These are phyloP conservation scores for Branchinecta lindahli DNA, from an alignment of 1,140 invertebrate genomes.

Conservation along the genomic window DNA sequence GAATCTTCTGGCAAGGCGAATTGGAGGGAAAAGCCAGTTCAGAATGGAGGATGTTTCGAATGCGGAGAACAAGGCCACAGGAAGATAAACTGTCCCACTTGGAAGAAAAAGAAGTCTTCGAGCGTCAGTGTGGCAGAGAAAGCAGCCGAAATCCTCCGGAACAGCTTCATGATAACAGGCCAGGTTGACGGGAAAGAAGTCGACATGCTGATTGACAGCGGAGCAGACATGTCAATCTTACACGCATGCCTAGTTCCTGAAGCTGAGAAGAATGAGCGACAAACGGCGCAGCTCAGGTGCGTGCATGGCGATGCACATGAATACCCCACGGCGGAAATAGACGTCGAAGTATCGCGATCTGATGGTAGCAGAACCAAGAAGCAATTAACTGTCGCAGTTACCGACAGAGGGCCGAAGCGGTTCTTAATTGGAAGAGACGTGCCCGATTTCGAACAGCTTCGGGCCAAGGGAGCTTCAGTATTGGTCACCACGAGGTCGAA, in stretches of 20 bases:
- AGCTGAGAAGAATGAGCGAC: neutral
- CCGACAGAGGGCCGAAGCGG: neutral
- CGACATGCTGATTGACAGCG: neutral
- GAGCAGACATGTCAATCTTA: neutral
- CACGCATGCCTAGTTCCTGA: neutral
- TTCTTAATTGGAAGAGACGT: neutral
- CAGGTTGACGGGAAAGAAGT: neutral
- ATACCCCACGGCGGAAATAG: neutral
- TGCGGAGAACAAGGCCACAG: neutral
- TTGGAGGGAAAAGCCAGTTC: neutral
- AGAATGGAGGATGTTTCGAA: neutral
- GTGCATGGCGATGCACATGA: slow-evolving; percentile 7
- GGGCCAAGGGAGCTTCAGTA: neutral
- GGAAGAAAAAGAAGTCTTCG: neutral
- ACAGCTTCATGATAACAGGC: neutral
- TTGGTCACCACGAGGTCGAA: neutral
- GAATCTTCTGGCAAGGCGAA: neutral
- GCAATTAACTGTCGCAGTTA: neutral
- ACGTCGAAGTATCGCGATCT: neutral
- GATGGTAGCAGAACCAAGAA: neutral
- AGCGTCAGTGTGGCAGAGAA: neutral
- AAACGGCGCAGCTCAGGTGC: neutral
- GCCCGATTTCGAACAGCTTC: neutral
- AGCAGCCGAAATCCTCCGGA: neutral
- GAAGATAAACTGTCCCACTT: neutral